Base-by-base conservation (phyloP, 2,888 invertebrate species). In the Chaitophorus viminalis region DNA sequence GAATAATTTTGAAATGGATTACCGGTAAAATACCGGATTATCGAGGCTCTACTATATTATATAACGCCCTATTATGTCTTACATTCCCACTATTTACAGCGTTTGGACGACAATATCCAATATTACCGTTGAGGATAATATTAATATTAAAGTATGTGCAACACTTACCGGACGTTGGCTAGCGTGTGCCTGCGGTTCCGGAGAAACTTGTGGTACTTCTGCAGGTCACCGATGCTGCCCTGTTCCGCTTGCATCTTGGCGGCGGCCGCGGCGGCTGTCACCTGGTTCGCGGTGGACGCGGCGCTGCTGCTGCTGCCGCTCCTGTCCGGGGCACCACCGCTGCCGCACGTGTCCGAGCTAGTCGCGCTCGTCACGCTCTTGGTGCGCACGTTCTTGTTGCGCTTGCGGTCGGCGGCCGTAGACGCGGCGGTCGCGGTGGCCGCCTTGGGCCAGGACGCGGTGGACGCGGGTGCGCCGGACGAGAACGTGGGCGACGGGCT, bases 161-260 rank as follows among this genome's bases (percentile, higher is more conserved):
- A 36, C 25, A 94, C 97, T 96, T 92, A 97, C 97, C 97, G 96
- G 92, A 97, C 97, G 93, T 97, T 97, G 89, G 97, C 97, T 91
- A 97, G 93, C 21, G 97, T 97, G 92, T 97, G 97, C 88, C 97
- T 94, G 89, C 97, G 94, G 91, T 95, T 96, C 92, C 96, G 94
- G 91, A 96, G 94, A 92, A 97, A 96, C 90, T 96, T 93, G 91
- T 97, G 97, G 92, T 97, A 97, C 92, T 95, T 96, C 91, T 97
- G 96, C 91, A 97, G 94, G 92, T 97, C 97, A 87, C 96, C 96
- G 91, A 97, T 96, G 92, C 96, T 95, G 90, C 97, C 97, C 91
- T 96, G 96, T 92, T 97, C 97, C 90, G 97, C 97, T 93, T 97
- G 97, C 97, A 97, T 97, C 93, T 93, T 96, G 92, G 72, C 89